These are phyloP conservation scores for Eubucco bourcierii DNA, from an alignment of 2,113 vertebrate species.

Conservation along the genomic window DNA sequence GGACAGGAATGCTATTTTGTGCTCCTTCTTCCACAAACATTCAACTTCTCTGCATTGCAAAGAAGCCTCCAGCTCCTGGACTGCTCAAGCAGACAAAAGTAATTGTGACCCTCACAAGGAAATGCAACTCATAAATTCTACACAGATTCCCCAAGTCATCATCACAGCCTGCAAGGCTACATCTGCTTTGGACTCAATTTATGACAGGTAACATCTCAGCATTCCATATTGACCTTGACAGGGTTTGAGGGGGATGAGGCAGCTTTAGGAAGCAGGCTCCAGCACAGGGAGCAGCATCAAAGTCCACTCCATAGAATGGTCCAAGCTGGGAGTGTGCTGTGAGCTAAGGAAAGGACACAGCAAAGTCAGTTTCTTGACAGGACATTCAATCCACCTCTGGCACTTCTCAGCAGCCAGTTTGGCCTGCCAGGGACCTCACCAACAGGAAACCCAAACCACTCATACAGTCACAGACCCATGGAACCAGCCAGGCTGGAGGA, in stretches of 20 bases:
- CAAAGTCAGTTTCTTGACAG: background rate
- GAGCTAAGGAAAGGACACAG: background rate
- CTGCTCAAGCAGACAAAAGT: background rate
- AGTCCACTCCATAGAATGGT: background rate
- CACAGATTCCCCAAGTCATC: background rate
- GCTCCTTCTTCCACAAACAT: background rate
- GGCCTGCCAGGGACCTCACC: background rate
- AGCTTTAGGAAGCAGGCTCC: background rate
- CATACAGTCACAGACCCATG: no score
- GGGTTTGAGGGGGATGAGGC: background rate
- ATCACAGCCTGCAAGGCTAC: rapidly evolving
- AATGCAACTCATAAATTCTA: background rate
- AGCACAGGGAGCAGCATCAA: background rate
- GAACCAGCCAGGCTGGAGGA: no score
- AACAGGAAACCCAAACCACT: background rate
- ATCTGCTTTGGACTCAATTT: background rate
- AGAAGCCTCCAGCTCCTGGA: background rate
- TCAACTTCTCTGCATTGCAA: background rate
- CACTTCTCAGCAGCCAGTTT: background rate
- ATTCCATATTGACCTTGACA: background rate
- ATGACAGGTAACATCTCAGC: background rate
- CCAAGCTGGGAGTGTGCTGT: background rate
- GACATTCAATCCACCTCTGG: background rate
- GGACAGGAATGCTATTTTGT: background rate
- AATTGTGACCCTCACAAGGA: background rate